phyloP scores from a whole-genome alignment of 2,113 vertebrate species.

The Alaudala cheleensis region DNA sequence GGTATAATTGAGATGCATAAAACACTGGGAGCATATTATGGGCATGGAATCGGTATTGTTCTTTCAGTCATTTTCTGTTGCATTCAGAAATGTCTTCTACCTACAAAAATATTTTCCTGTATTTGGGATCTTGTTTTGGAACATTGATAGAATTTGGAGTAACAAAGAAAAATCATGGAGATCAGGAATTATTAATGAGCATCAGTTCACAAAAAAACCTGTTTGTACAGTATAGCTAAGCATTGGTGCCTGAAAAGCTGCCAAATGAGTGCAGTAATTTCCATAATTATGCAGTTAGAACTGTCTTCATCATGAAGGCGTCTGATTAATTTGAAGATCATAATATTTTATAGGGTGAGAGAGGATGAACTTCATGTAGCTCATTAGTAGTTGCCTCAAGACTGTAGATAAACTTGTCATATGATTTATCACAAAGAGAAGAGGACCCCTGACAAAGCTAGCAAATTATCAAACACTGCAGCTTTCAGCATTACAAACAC shows the following conservation, averaged over 20 bases:
- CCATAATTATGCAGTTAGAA: conserved; percentile 3
- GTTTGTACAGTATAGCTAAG: background rate
- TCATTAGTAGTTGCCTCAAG: background rate
- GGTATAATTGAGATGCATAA: background rate
- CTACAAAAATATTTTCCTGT: background rate
- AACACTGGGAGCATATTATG: background rate
- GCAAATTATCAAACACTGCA: background rate
- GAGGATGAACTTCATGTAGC: background rate
- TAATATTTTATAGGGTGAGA: background rate
- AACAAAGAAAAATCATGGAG: background rate
- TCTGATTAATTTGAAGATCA: conserved; percentile 13
- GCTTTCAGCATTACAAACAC: background rate
- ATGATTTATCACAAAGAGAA: background rate
- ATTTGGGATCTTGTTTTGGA: background rate
- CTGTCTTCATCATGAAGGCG: background rate
- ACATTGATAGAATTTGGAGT: background rate
- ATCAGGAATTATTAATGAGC: background rate
- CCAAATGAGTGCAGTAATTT: conserved; percentile 16
- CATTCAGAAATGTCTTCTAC: background rate
- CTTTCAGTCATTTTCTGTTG: background rate
- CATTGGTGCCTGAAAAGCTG: background rate
- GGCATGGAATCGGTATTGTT: background rate
- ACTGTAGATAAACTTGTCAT: background rate
- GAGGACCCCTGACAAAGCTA: background rate
- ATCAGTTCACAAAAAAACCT: background rate